Evolutionary conservation across 2,113 vertebrate species (phyloP), one percentile per base, ranked within the genome.

Genomic region (Colius striatus): DNA sequence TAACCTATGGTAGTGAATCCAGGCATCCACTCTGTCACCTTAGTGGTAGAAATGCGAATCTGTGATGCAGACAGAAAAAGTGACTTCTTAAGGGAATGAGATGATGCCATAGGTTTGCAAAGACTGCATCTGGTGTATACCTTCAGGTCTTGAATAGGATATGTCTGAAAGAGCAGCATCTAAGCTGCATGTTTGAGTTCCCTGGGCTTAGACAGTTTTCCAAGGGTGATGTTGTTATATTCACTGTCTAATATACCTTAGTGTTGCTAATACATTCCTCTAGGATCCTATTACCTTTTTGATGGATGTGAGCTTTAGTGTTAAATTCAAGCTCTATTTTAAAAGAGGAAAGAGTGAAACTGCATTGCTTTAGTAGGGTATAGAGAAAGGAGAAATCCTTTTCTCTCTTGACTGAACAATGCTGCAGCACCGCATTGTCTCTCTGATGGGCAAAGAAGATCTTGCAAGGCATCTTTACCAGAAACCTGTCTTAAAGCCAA

Each of bases 381-480:
- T 3, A 4, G 21, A 57, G 16, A 73, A 21, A 41, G 25, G 32
- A 15, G 5, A 84, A 71, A 10, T 5, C 9, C 5, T 87, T 78
- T 53, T 5, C 9, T 27, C 34, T 34, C 47, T 72, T 5, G 6
- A 5, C 17, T 48, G 41, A 57, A 60, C 0, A 0, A 21, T 41
- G 5, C 45, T 32, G 12, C 43, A 78, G 77, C 61, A 48, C n/a
- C 3, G 2, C n/a, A 3, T 4, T 17, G 13, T 60, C 50, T 79
- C 47, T 50, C 60, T 1, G 2, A 23, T 11, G 18, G 20, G 55
- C 25, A 80, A 65, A 32, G 4, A 60, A 62, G 16, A 43, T 30
- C 15, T 70, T 55, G 47, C 32, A 74, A 87, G 63, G 51, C 34
- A 71, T 27, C 78, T 70, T 73, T 51, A 47, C 65, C 66, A 68